Evolutionary conservation across 2,113 vertebrate genomes (phyloP), one percentile per base, ranked within the genome.

Genomic region (Proterorhinus semilunaris): DNA sequence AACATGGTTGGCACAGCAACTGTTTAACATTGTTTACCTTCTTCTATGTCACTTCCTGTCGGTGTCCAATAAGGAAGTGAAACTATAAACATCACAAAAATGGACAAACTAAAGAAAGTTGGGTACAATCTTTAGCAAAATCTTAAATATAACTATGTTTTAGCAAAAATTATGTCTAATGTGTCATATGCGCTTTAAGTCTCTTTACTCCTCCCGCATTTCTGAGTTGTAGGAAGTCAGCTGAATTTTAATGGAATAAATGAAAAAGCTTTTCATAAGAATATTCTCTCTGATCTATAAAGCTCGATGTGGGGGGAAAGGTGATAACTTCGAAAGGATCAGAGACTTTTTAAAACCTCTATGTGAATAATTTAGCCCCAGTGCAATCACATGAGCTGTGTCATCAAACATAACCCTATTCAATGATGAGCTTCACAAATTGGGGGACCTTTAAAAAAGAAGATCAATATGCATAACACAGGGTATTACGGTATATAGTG

Each of bases 191-290:
- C 21, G 2, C 21, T 21, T 69, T 51, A 57, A 46, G 66, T 71
- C 62, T 66, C 70, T 72, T 75, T 64, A 69, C 66, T 36, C 85
- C 86, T 21, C 79, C 85, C 83, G 58, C 80, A n/a, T 77, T 78
- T 84, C 79, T 69, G 78, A 68, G 69, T 87, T 83, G 86, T 79
- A 86, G 79, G 79, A 88, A 91, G 86, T 81, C 82, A 80, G 85
- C 87, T 85, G 86, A 90, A 93, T 92, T 91, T 91, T 91, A 92
- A 92, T 92, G 80, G 88, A 82, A 86, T 90, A 91, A 91, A 91
- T 92, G 84, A 92, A 90, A 91, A 87, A 92, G 89, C 83, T 91
- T 88, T 91, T 92, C 91, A 90, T 78, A 80, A 78, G 83, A 89
- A 87, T 92, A 90, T 91, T 92, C 88, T 85, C 90, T 89, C 79